A percentile compares a stretch with the other conserved stretches of the same genome.
These are phyloP conservation scores for Mythimna albipuncta DNA, from an alignment of 2,888 invertebrate species.

Conservation along the genomic window DNA sequence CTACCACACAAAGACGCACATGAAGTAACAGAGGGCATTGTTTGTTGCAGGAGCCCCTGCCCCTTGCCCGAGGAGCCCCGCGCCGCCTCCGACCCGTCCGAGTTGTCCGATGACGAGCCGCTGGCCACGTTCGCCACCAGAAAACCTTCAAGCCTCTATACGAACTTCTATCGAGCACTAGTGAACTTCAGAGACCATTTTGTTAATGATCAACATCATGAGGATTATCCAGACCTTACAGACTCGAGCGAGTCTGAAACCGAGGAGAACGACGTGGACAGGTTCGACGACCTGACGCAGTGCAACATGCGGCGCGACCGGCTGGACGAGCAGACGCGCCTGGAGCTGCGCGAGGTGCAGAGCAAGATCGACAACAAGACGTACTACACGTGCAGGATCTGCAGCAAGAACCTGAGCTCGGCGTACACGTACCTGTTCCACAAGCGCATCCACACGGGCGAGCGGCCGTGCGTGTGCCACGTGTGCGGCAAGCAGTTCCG, in stretches of 20 bases:
- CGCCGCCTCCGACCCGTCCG: constrained; percentile 33
- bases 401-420: constrained; percentile 91
- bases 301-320: constrained; percentile 79
- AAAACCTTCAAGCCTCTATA: constrained; percentile 68
- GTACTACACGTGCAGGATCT: constrained; percentile 90
- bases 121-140: constrained; percentile 70
- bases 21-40: constrained; percentile 72
- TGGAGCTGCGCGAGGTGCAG: constrained; percentile 75
- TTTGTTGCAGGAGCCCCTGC: constrained; percentile 83
- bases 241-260: constrained; percentile 73
- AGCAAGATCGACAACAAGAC: constrained; percentile 87
- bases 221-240: constrained; percentile 69
- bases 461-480: constrained; percentile 92
- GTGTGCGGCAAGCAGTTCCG: constrained; percentile 92
- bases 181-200: constrained; percentile 80
- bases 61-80: constrained; percentile 39
- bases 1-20: constrained; percentile 81
- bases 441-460: constrained; percentile 92
- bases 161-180: constrained; percentile 78
- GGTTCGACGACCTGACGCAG: constrained; percentile 82
- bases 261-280: constrained; percentile 59
- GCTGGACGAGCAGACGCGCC: constrained; percentile 79
- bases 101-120: constrained; percentile 76
- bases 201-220: constrained; percentile 64
- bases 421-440: constrained; percentile 92